Evolutionary conservation across 2,888 invertebrate genomes (phyloP).

Genomic region (Pollenia angustigena): DNA sequence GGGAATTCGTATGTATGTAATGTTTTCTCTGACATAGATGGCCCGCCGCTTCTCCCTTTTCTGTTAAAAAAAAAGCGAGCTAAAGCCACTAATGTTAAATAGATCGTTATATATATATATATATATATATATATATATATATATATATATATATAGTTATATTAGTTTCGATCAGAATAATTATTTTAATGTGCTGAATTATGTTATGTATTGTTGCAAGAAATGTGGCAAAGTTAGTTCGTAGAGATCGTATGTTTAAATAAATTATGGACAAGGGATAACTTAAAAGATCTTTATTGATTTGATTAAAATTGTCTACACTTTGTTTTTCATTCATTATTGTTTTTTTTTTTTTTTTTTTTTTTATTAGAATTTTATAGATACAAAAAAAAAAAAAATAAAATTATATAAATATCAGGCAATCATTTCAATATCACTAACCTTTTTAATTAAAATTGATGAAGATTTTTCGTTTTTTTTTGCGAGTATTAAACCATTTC

Average conservation of each 20-base stretch:
- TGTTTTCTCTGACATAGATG: not conserved
- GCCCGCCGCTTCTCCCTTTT: not conserved
- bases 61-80: not conserved
- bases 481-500: not conserved
- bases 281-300: not conserved
- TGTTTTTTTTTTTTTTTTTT: too few species aligned
- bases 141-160: too few species aligned
- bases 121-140: too few species aligned
- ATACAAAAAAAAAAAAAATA: too few species aligned
- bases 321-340: too few species aligned
- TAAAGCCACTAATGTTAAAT: slow-evolving; percentile 11
- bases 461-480: not conserved
- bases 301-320: not conserved
- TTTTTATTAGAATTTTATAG: too few species aligned
- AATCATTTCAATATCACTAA: slow-evolving; percentile 2
- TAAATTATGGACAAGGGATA: slow-evolving; percentile 25
- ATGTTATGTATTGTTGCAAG: not conserved
- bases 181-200: slow-evolving; percentile 5
- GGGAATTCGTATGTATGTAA: not conserved
- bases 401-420: too few species aligned
- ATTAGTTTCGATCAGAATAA: slow-evolving; percentile 22
- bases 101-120: not conserved
- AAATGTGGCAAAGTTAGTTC: slow-evolving; percentile 2
- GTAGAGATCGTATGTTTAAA: slow-evolving; percentile 9
- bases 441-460: too few species aligned